These are phyloP conservation scores for Anolis carolinensis DNA, from an alignment of 2,113 vertebrate species.

Conservation along the genomic window DNA sequence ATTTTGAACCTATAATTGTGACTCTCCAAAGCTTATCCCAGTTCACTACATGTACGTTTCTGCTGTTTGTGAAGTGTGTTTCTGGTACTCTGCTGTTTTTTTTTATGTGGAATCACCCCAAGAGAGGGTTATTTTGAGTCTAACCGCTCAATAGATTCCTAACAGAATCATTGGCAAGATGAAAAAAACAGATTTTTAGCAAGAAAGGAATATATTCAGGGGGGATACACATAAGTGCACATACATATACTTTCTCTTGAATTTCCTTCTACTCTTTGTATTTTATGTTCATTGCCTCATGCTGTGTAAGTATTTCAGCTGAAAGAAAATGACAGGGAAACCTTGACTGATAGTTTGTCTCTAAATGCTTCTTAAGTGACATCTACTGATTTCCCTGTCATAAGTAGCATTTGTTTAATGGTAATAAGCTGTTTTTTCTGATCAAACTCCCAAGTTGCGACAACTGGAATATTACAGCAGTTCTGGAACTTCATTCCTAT, in stretches of 20 bases:
- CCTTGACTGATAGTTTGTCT: background rate
- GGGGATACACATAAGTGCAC: no score
- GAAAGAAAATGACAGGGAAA: background rate
- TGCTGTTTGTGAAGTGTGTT: no score
- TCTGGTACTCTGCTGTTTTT: no score
- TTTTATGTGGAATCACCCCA: no score
- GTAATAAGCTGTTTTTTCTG: background rate
- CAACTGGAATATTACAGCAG: background rate
- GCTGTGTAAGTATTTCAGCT: slow-evolving; percentile 3
- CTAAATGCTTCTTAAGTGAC: background rate
- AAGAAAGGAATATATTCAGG: background rate
- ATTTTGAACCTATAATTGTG: no score
- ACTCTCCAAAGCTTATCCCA: no score
- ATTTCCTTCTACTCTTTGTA: background rate
- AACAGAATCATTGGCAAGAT: background rate
- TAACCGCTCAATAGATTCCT: no score
- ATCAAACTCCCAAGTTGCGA: background rate
- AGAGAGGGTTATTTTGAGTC: no score
- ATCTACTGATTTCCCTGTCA: background rate
- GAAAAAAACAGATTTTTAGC: background rate
- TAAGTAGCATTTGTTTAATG: background rate
- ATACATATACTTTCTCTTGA: background rate
- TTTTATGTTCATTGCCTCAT: slow-evolving; percentile 1
- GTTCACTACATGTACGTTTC: no score
- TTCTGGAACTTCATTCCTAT: background rate